Evolutionary conservation across 2,113 vertebrate genomes (phyloP).

Genomic region (Chelonoidis abingdonii): DNA sequence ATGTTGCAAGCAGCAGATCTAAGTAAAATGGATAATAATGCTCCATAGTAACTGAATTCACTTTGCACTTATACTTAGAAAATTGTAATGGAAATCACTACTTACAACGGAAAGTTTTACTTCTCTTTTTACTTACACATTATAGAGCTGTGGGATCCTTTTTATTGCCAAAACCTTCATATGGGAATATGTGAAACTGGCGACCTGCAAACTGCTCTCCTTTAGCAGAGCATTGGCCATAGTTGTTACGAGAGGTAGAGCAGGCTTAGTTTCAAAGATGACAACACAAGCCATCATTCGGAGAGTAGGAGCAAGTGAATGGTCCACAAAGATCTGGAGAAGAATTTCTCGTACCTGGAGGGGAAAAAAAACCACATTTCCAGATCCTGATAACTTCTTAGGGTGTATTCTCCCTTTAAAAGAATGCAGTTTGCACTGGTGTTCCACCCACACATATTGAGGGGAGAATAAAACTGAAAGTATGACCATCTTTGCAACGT

Average conservation of each 20-base stretch:
- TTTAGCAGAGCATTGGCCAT: constrained; percentile 79
- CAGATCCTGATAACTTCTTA: background rate
- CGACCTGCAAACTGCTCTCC: constrained; percentile 85
- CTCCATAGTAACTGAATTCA: rapidly evolving
- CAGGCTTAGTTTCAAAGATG: constrained; percentile 86
- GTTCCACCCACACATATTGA: background rate
- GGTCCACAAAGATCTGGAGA: constrained; percentile 85
- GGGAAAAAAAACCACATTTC: background rate
- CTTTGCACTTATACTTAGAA: background rate
- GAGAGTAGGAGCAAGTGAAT: constrained; percentile 79
- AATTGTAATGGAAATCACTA: background rate
- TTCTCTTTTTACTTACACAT: constrained; percentile 81
- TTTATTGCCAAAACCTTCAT: constrained; percentile 84
- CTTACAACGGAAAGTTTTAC: background rate
- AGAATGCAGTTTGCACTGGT: background rate
- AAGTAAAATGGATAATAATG: constrained; percentile 19
- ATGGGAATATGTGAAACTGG: constrained; percentile 87
- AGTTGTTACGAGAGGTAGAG: constrained; percentile 77
- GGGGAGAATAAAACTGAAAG: background rate
- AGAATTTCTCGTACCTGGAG: constrained; percentile 82
- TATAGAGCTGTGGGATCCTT: constrained; percentile 74
- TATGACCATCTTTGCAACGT: rapidly evolving
- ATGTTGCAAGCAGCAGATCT: constrained; percentile 86
- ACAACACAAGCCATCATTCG: constrained; percentile 86
- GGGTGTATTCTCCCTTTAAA: background rate